Conservation (phyloP, 2,113 vertebrate genomes). For the Tilapia sparmanii region DNA sequence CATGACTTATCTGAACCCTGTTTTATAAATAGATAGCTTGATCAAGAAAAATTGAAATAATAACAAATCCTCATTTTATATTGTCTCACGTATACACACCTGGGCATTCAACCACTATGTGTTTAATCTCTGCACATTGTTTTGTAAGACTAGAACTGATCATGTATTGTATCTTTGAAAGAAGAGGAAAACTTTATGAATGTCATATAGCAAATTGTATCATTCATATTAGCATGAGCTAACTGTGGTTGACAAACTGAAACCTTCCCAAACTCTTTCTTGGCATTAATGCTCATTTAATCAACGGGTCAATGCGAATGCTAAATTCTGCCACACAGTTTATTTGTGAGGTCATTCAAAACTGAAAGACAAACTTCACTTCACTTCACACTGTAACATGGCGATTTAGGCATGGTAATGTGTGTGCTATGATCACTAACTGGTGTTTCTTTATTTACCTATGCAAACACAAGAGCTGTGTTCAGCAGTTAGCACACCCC, state of each 20-base stretch:
- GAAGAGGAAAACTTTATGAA: neutral
- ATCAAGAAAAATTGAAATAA: neutral
- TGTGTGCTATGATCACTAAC: slow-evolving; percentile 24
- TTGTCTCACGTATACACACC: neutral
- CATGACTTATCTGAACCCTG: neutral
- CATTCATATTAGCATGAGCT: neutral
- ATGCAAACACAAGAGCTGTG: slow-evolving; percentile 33
- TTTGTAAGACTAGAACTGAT: neutral
- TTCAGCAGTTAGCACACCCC: slow-evolving; percentile 30
- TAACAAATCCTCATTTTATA: neutral
- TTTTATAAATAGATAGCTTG: neutral
- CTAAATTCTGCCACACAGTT: neutral
- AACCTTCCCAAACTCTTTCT: neutral
- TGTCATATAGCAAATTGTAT: neutral
- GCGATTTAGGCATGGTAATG: neutral
- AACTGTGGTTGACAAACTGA: neutral
- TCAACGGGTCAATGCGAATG: neutral
- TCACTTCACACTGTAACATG: neutral
- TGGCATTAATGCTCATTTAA: neutral
- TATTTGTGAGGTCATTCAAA: neutral
- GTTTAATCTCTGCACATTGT: neutral
- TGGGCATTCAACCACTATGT: neutral
- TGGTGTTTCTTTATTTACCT: slow-evolving; percentile 43
- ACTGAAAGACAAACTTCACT: neutral
- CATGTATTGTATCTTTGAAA: neutral